These are phyloP conservation scores for Rhagonycha fulva DNA, from an alignment of 2,888 invertebrate genomes.

Conservation along the genomic window DNA sequence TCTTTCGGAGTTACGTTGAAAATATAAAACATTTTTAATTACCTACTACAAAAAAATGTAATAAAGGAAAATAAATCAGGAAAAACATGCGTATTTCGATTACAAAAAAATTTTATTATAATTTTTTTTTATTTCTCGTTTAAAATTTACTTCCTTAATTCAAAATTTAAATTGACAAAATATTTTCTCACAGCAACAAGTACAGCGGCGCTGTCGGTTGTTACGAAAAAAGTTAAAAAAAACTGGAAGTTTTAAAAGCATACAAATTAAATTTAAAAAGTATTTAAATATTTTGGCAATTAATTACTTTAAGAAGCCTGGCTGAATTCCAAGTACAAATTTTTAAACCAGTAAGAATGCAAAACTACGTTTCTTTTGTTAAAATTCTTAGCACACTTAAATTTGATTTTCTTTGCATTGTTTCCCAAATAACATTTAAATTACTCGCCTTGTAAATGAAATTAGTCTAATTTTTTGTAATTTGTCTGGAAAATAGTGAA, in stretches of 20 bases:
- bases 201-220: not conserved
- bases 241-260: not conserved
- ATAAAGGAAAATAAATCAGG: constrained; percentile 8
- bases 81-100: constrained; percentile 10
- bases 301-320: constrained; percentile 14
- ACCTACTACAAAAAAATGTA: not conserved
- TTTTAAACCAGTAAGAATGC: constrained; percentile 19
- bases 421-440: not conserved
- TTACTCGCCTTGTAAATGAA: not conserved
- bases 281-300: constrained; percentile 19
- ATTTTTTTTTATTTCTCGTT: constrained; percentile 19
- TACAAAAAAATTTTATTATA: constrained; percentile 17
- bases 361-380: constrained; percentile 11
- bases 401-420: not conserved
- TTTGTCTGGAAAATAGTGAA: not conserved
- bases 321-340: constrained; percentile 19
- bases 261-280: constrained; percentile 6
- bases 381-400: constrained; percentile 4
- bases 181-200: not conserved
- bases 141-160: constrained; percentile 8
- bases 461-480: not conserved
- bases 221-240: constrained; percentile 4
- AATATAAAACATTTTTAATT: constrained; percentile 18
- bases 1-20: constrained; percentile 3
- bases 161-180: constrained; percentile 2